Evolutionary conservation across 2,888 invertebrate genomes (phyloP), one percentile per base, ranked within the genome.

Genomic region (Labia minor): DNA sequence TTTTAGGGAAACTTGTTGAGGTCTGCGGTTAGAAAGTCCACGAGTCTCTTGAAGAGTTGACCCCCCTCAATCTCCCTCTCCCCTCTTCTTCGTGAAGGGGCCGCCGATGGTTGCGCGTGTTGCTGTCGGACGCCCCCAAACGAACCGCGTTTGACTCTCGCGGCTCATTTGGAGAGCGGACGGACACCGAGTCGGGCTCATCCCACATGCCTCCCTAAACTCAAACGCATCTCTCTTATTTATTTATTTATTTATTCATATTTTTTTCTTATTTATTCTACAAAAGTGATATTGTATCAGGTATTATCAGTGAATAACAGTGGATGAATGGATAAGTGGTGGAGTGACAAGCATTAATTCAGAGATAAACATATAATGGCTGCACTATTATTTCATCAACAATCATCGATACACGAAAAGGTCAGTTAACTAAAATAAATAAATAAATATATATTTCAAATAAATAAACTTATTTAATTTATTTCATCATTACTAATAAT

Each of bases 291-390:
- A 10, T 49, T 49, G 3, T 14, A 8, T 14, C 2, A 49, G 3
- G 14, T 14, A 49, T 8, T 49, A 49, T 14, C 14, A 49, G 14
- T n/a, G 3, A 11, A 14, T 11, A 3, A 16, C 4, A 49, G 49
- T 49, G 49, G 16, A n/a, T 49, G 49, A 49, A 49, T 49, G 49
- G 49, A 49, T 49, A 49, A 49, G 49, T 49, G 49, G n/a, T 49
- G 14, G 49, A 49, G 49, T 49, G 49, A 8, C 49, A 49, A n/a
- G n/a, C 4, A 49, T n/a, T 49, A n/a, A 49, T 10, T 49, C 3
- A n/a, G 16, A 49, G 6, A 8, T 33, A 49, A 49, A n/a, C 14
- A 49, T 8, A 33, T 33, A 8, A 33, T 49, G 49, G 49, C 49
- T 16, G 49, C 49, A 49, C 49, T 49, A 8, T 49, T 49, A 49